Conservation (phyloP, 1,140 invertebrate species). For the Platyura marginata region DNA sequence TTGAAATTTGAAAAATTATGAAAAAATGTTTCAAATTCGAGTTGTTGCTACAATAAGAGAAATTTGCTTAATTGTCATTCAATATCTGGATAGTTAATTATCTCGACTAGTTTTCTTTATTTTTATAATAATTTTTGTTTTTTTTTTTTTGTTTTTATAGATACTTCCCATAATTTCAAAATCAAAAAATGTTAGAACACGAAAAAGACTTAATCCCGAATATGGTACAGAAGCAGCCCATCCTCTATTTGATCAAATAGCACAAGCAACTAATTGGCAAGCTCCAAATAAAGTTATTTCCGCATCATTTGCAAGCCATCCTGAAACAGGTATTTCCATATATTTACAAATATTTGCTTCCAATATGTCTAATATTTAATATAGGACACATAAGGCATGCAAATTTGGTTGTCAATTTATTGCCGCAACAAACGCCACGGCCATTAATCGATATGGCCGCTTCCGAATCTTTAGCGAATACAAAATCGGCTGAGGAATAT, state of each 20-base stretch:
- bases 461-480: constrained; percentile 12
- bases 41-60: no score
- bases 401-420: background rate
- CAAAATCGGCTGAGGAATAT: constrained; percentile 19
- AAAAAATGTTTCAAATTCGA: no score
- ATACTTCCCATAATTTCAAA: background rate
- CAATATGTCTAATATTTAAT: background rate
- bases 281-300: background rate
- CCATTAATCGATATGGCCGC: background rate
- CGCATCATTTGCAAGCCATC: background rate
- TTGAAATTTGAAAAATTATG: no score
- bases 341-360: background rate
- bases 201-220: background rate
- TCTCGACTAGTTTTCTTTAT: background rate
- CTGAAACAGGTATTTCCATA: background rate
- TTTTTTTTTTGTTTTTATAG: background rate
- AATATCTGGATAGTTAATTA: background rate
- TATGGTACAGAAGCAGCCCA: background rate
- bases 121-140: background rate
- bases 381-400: background rate
- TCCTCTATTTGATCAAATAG: constrained; percentile 1
- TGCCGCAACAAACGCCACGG: background rate
- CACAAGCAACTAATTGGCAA: constrained; percentile 1
- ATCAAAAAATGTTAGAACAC: background rate
- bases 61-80: no score